Evolutionary conservation across 2,113 vertebrate species (phyloP), one percentile per base, ranked within the genome.

Genomic region (Microtus ochrogaster): DNA sequence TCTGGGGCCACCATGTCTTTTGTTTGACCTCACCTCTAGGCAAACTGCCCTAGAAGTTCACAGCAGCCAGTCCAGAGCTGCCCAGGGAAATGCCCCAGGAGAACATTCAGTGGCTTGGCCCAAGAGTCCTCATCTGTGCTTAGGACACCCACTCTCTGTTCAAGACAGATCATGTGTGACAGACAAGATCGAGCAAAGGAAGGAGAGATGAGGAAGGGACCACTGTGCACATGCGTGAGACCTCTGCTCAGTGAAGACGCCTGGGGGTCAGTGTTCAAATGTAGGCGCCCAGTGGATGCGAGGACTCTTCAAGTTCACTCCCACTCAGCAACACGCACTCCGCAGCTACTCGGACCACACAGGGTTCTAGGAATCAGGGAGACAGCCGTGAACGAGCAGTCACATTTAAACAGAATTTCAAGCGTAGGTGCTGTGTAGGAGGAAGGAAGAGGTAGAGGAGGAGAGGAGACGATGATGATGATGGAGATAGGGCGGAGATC

Each of bases 191-290:
- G 0, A 2, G n/a, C 28, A 10, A 11, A 2, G 4, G 36, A 28
- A 88, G 11, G 19, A 30, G 39, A 36, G 21, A 41, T 24, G 28
- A 81, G 33, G 26, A 33, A 41, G 9, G 19, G 41, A 28, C 73
- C 39, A 7, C 0, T 19, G 6, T 2, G 0, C 28, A 7, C 1
- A 11, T 0, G 0, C 3, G 11, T 3, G 36, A 44, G 3, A 52
- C 33, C 73, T 90, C 79, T 49, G 47, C 41, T 90, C 47, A 9
- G 16, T 9, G 68, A 44, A 49, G 4, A 16, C 7, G 28, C 4
- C 52, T 16, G 2, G 3, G n/a, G 26, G 44, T 72, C 21, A 52
- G 4, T n/a, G 10, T 41, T n/a, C 21, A 33, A 24, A 30, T 36
- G 4, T 5, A 19, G 7, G 6, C 17, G 41, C 0, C 0, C 49